phyloP scores from a whole-genome alignment of 1,140 invertebrate genomes.

The Episyrphus balteatus region DNA sequence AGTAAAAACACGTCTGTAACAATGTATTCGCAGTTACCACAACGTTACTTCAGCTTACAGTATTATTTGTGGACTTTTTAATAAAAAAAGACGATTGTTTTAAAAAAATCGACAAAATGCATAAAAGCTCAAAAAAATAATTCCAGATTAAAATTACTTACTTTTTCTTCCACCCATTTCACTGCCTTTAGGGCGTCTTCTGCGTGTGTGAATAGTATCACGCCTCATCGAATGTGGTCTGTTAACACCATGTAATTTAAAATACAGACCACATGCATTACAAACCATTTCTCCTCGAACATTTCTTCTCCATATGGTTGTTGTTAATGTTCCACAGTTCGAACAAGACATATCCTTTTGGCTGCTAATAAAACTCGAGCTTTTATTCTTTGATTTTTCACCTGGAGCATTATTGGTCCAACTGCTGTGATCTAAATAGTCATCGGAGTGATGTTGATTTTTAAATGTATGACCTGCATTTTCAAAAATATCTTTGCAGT shows the following conservation, averaged over 20 bases:
- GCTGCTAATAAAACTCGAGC: not conserved
- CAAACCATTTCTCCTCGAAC: slow-evolving; percentile 84
- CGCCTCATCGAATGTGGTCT: slow-evolving; percentile 90
- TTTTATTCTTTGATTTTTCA: not conserved
- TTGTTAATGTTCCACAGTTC: slow-evolving; percentile 79
- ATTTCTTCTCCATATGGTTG: slow-evolving; percentile 86
- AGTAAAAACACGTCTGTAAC: too few species aligned
- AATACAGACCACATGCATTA: slow-evolving; percentile 90
- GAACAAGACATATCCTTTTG: slow-evolving; percentile 64
- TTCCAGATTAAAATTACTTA: slow-evolving; percentile 10
- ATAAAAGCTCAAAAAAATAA: too few species aligned
- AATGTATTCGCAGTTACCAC: too few species aligned
- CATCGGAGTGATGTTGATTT: not conserved
- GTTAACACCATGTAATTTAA: slow-evolving; percentile 83
- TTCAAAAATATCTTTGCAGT: slow-evolving; percentile 15
- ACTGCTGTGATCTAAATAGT: too few species aligned
- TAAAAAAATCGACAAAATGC: too few species aligned
- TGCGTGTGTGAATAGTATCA: slow-evolving; percentile 91
- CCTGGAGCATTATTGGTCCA: not conserved
- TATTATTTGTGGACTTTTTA: too few species aligned
- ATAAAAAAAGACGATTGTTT: too few species aligned
- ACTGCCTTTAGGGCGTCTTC: slow-evolving; percentile 73
- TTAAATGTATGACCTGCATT: slow-evolving; percentile 15
- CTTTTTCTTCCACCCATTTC: slow-evolving; percentile 41
- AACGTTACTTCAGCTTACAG: too few species aligned